Evolutionary conservation across 2,888 invertebrate genomes (phyloP).

Genomic region (Busseola fusca): DNA sequence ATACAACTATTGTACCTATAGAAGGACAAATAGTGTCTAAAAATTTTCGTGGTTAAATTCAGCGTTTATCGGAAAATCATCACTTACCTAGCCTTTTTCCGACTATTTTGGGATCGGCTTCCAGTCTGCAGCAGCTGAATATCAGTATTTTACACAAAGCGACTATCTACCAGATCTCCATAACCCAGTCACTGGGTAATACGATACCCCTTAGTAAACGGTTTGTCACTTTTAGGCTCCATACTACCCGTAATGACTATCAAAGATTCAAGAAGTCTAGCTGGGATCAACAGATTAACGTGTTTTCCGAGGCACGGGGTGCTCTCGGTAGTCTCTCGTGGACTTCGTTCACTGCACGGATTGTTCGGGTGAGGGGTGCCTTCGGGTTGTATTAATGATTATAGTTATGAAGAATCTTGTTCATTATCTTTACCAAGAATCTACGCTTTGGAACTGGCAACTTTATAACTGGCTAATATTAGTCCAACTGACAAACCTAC

Average conservation of each 20-base stretch:
- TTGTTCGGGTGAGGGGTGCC: too few species aligned
- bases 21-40: background rate
- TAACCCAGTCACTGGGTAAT: background rate
- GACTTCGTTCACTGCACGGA: too few species aligned
- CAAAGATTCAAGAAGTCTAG: too few species aligned
- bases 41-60: background rate
- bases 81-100: background rate
- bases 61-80: background rate
- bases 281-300: too few species aligned
- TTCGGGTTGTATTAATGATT: too few species aligned
- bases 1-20: slow-evolving; percentile 20
- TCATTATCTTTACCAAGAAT: background rate
- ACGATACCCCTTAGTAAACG: background rate
- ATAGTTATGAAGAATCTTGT: too few species aligned
- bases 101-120: background rate
- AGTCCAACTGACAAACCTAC: background rate
- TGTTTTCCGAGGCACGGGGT: too few species aligned
- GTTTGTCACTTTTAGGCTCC: too few species aligned
- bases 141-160: too few species aligned
- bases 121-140: background rate
- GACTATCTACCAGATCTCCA: background rate
- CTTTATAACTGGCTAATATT: background rate
- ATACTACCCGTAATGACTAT: too few species aligned
- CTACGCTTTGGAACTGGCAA: background rate
- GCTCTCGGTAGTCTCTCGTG: too few species aligned